phyloP scores from a whole-genome alignment of 2,113 vertebrate genomes.

The Melierax canorus region DNA sequence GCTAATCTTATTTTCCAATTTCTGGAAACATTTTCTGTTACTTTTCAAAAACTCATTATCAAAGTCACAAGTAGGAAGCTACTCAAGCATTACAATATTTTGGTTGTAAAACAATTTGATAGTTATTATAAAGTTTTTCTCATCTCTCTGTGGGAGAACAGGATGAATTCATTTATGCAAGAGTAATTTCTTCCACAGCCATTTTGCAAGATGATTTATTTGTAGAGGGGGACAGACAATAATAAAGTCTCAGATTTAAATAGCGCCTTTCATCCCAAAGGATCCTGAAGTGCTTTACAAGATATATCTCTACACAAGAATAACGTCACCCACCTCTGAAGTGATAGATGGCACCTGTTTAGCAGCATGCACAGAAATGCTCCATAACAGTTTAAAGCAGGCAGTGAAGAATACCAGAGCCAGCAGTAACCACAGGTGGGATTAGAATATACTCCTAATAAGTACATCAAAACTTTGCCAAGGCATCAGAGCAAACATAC shows the following conservation, averaged over 20 bases:
- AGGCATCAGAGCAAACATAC: neutral
- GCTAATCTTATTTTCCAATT: slow-evolving; percentile 51
- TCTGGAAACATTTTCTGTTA: slow-evolving; percentile 47
- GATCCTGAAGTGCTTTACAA: neutral
- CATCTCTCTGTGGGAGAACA: slow-evolving; percentile 31
- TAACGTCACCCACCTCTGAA: neutral
- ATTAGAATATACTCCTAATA: neutral
- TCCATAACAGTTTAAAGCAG: neutral
- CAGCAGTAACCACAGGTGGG: neutral
- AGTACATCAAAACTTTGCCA: neutral
- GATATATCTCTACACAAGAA: neutral
- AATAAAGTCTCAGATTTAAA: slow-evolving; percentile 47
- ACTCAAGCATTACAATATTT: slow-evolving; percentile 43
- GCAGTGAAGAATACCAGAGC: neutral
- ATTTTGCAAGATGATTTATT: slow-evolving; percentile 59
- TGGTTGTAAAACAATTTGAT: slow-evolving; percentile 63
- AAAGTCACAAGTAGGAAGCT: slow-evolving; percentile 36
- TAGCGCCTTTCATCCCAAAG: slow-evolving; percentile 29
- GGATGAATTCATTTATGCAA: slow-evolving; percentile 52
- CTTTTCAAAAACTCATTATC: slow-evolving; percentile 70
- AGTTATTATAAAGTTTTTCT: slow-evolving; percentile 56
- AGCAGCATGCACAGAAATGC: neutral
- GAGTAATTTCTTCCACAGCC: slow-evolving; percentile 40
- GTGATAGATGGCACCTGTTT: slow-evolving; percentile 5
- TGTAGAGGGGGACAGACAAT: slow-evolving; percentile 13